Evolutionary conservation across 2,888 invertebrate genomes (phyloP).

Genomic region (Andrena dorsata): DNA sequence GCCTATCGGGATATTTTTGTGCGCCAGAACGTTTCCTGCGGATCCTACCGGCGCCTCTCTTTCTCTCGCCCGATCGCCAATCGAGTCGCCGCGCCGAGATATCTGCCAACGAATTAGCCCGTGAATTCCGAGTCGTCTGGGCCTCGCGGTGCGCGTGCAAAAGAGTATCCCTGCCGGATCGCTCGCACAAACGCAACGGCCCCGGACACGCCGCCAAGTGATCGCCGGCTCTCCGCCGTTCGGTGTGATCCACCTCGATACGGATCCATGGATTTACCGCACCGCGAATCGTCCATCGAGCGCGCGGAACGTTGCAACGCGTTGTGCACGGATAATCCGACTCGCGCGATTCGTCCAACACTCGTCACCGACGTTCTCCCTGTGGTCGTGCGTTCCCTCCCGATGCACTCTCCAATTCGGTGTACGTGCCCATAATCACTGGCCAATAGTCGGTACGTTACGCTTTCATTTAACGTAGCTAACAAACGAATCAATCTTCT

Average conservation of each 20-base stretch:
- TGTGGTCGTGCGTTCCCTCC: too few species aligned
- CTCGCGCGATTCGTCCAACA: too few species aligned
- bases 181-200: neutral
- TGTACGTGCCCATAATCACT: too few species aligned
- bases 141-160: neutral
- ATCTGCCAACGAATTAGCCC: neutral
- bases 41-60: neutral
- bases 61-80: neutral
- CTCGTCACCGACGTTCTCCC: too few species aligned
- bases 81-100: slow-evolving; percentile 3
- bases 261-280: slow-evolving; percentile 12
- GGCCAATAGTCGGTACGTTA: too few species aligned
- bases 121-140: neutral
- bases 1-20: slow-evolving; percentile 59
- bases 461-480: too few species aligned
- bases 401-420: too few species aligned
- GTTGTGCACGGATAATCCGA: slow-evolving; percentile 20
- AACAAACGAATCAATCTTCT: too few species aligned
- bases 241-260: slow-evolving; percentile 9
- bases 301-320: slow-evolving; percentile 20
- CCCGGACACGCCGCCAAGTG: slow-evolving; percentile 3
- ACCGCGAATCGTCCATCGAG: slow-evolving; percentile 26
- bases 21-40: slow-evolving; percentile 30
- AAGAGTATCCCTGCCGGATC: slow-evolving; percentile 23
- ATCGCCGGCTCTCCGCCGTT: slow-evolving; percentile 7